Base-by-base conservation (phyloP, 2,113 vertebrate species). In the Pionites leucogaster region DNA sequence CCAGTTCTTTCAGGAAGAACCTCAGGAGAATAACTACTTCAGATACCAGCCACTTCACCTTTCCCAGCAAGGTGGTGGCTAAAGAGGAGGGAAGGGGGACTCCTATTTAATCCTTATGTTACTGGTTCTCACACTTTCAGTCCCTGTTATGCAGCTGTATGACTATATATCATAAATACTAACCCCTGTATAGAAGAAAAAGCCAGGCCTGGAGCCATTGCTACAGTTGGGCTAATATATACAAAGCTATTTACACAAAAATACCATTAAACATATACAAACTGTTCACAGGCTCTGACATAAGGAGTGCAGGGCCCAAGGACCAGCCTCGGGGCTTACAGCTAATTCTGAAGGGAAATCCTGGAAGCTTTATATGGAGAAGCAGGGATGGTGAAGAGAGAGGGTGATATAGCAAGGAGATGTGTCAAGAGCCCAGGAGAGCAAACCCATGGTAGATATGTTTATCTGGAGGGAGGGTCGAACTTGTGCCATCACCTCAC, bases 151-250 rank as follows among this genome's bases (percentile, higher is more conserved):
- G 59, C 86, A 95, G 74, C 81, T 94, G 23, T 65, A 82, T 85
- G 42, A 92, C 47, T 49, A n/a, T 57, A 7, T 70, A 57, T 69
- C 96, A 87, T 44, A 89, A 96, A 97, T 65, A 81, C 64, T 81
- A 82, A 82, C 35, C 52, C 53, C 68, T 77, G 57, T 80, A 55
- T 87, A 67, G 39, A 95, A 57, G 55, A 82, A 93, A 85, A 92
- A 52, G 37, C 47, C 88, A 94, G 90, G 91, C 78, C 80, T 67
- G 91, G 31, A 95, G 83, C 28, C 19, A 1, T 39, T 96, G 96
- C 96, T 96, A 96, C 96, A 97, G 41, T 75, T 94, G 67, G 96
- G 95, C 93, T 96, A 96, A 91, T 95, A 96, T 94, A 95, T 95
- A 97, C 85, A 97, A 71, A 96, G 84, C 94, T 93, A 94, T 95